Evolutionary conservation across 2,797 vertebrate genomes (phyloP), one percentile per base, ranked within the genome.

Genomic region (Limosa lapponica): DNA sequence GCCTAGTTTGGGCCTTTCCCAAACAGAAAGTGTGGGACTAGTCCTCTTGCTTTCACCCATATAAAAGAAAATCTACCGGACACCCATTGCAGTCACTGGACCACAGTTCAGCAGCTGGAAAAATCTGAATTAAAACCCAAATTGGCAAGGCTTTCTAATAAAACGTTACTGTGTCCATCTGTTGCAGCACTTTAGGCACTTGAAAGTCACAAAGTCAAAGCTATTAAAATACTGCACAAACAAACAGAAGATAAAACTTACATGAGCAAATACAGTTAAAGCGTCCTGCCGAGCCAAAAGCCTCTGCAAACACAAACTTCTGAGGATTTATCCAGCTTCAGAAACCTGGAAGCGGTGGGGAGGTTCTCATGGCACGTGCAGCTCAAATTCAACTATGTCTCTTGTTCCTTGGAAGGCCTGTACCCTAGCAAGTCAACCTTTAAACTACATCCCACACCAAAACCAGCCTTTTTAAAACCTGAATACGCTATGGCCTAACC

Each of bases 191-290:
- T 86, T 67, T 0, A 55, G 30, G 27, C 65, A 28, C 46, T 54
- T 32, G n/a, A 54, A 92, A 97, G 54, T 58, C 41, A 73, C 59
- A 39, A 87, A 80, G 85, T 81, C 72, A 95, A 95, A 91, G 46
- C 46, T 59, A 72, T 81, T 90, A 86, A 79, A 91, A 80, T 51
- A 75, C 10, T 88, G 30, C 49, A 90, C 14, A 81, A 73, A 77
- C 17, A 84, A 70, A 43, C 4, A 85, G 69, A 83, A 94, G 72
- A 70, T 75, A 90, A 90, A 94, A 83, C 11, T 67, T 34, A 34
- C 2, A 34, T 1, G 4, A 41, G n/a, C n/a, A 88, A 74, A 80
- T 55, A 59, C 12, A 34, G 46, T 78, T 83, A 69, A 79, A 86
- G 34, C 36, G 30, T 30, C 61, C 39, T 84, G 46, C 51, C 36